Percentiles rank a stretch among this genome's conserved stretches.
Conservation (phyloP, 2,113 vertebrate genomes). For the Actinemys pallida region DNA sequence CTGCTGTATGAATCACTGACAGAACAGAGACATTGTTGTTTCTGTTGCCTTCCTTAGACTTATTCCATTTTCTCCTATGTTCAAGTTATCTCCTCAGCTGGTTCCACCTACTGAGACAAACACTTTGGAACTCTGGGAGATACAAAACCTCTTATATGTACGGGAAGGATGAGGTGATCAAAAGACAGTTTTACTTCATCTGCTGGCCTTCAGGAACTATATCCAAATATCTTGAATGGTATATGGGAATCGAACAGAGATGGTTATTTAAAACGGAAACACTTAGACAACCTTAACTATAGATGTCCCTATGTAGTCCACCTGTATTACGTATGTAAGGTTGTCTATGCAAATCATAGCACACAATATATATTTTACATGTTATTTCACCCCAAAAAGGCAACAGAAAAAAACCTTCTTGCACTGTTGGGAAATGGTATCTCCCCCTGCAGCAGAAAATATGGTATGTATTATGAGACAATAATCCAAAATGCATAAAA, state of each 20-base stretch:
- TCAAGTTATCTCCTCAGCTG: neutral
- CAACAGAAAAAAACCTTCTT: neutral
- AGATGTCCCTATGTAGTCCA: neutral
- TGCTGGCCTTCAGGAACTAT: neutral
- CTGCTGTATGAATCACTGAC: neutral
- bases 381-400: neutral
- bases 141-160: neutral
- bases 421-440: neutral
- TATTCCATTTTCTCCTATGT: neutral
- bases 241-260: neutral
- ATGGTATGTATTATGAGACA: neutral
- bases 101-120: neutral
- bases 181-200: neutral
- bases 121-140: neutral
- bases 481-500: neutral
- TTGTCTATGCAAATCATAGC: neutral
- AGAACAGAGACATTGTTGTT: neutral
- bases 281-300: neutral
- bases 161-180: neutral
- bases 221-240: neutral
- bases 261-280: neutral
- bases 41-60: neutral
- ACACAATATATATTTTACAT: neutral
- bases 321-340: neutral
- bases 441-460: neutral